Base-by-base conservation (phyloP, 37 sponge, comb jelly and placozoan genomes). In the Beroe ovata region DNA sequence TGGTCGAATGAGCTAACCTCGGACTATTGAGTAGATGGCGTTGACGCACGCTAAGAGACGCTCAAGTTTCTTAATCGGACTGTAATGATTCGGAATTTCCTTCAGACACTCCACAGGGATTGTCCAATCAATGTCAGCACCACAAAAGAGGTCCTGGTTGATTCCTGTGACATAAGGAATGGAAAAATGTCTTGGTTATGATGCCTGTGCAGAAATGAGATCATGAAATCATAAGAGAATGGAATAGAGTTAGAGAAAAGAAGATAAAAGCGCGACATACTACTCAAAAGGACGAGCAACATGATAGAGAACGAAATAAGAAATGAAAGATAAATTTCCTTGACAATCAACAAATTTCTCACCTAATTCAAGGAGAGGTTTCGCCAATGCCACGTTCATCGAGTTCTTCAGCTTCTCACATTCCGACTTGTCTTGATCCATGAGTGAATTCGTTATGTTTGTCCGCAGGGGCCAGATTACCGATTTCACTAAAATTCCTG, bases 21-120 rank as follows among this genome's bases (percentile, higher is more conserved):
- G 3, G 11, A 77, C 84, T 21, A 77, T 77, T 42, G 84, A 21
- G 28, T 77, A 77, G 54, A 77, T 77, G n/a, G 54, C 21, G 47
- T 77, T 77, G 47, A 77, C 84, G 41, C 84, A 36, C 26, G 84
- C 84, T 25, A 77, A 36, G 18, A 77, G 41, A n/a, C 84, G 26
- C 84, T 77, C 84, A 16, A 77, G 54, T 25, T 77, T 77, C 54
- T 77, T 77, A 18, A 77, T 77, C 14, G 84, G 84, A 77, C 84
- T 77, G 84, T 77, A 77, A 54, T 77, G 84, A 54, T 77, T 77
- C 0, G 84, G 84, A 8, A 77, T 77, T 23, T 77, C 84, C 38
- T 77, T 30, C 0, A 77, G 47, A 42, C 84, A 77, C 2, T 77
- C 22, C 4, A 77, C 84, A n/a, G 84, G 54, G 20, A 39, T 28